Percentiles rank a stretch among this genome's conserved stretches.
Evolutionary conservation across 2,797 vertebrate species (phyloP).

Genomic region (Propithecus perrieri): DNA sequence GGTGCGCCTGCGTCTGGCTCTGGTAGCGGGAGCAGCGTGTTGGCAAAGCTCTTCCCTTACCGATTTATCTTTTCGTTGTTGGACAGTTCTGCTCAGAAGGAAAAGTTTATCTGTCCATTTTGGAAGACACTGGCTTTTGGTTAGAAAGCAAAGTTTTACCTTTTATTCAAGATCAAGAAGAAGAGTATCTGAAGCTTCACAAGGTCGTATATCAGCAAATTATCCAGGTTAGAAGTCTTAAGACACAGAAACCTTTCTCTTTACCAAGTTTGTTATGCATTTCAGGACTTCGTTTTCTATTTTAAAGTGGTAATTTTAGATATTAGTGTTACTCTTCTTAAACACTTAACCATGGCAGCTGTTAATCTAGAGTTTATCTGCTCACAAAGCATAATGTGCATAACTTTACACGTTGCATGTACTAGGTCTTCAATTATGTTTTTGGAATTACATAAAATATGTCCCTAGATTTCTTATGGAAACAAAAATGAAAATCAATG

Average conservation of each 20-base stretch:
- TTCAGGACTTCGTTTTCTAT: background rate
- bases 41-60: background rate
- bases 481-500: background rate
- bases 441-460: background rate
- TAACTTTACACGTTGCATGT: background rate
- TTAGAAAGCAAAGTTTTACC: constrained; percentile 88
- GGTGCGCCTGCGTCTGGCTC: constrained; percentile 71
- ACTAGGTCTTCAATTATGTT: background rate
- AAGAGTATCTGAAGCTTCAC: constrained; percentile 76
- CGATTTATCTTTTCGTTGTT: background rate
- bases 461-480: background rate
- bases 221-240: constrained; percentile 88
- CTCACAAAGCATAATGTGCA: background rate
- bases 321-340: background rate
- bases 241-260: background rate
- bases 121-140: constrained; percentile 91
- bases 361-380: background rate
- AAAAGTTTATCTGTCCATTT: constrained; percentile 86
- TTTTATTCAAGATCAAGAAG: constrained; percentile 83
- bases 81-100: constrained; percentile 88
- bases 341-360: background rate
- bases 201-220: constrained; percentile 85
- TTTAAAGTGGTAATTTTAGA: background rate
- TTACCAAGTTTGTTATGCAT: background rate
- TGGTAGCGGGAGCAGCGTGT: fast-evolving